These are phyloP conservation scores for Platysternon megacephalum DNA, from an alignment of 2,113 vertebrate genomes.

Conservation along the genomic window DNA sequence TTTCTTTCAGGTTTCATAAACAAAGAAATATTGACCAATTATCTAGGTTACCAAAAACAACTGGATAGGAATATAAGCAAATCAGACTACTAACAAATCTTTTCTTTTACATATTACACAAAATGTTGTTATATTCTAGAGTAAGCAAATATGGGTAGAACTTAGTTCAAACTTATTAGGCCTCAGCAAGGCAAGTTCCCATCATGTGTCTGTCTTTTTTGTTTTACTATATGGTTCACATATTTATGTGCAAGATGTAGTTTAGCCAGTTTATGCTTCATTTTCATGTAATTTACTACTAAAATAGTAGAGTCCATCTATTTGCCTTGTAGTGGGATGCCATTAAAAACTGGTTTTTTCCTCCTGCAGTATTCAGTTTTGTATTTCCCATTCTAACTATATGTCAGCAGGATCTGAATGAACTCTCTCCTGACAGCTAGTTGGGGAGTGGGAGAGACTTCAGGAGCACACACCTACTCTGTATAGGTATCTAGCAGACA, in stretches of 20 bases:
- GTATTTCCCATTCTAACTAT: neutral
- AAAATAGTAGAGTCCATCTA: neutral
- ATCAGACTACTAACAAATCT: neutral
- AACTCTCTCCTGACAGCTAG: too few species aligned
- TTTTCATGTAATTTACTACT: neutral
- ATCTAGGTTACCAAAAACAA: neutral
- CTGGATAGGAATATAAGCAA: neutral
- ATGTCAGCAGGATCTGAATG: too few species aligned
- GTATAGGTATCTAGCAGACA: too few species aligned
- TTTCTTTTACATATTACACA: neutral
- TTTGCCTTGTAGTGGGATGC: neutral
- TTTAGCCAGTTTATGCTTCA: neutral
- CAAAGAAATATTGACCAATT: neutral
- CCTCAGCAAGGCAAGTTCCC: neutral
- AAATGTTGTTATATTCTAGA: neutral
- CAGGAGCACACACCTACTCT: too few species aligned
- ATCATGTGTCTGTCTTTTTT: neutral
- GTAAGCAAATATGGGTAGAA: conserved; percentile 2
- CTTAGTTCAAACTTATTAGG: neutral
- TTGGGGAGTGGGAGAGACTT: too few species aligned
- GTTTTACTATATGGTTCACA: neutral
- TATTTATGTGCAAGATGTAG: neutral
- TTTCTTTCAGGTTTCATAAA: neutral
- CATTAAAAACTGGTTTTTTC: neutral
- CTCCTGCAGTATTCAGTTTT: neutral